phyloP scores from a whole-genome alignment of 2,888 invertebrate genomes.

The Hirudinaria manillensis region DNA sequence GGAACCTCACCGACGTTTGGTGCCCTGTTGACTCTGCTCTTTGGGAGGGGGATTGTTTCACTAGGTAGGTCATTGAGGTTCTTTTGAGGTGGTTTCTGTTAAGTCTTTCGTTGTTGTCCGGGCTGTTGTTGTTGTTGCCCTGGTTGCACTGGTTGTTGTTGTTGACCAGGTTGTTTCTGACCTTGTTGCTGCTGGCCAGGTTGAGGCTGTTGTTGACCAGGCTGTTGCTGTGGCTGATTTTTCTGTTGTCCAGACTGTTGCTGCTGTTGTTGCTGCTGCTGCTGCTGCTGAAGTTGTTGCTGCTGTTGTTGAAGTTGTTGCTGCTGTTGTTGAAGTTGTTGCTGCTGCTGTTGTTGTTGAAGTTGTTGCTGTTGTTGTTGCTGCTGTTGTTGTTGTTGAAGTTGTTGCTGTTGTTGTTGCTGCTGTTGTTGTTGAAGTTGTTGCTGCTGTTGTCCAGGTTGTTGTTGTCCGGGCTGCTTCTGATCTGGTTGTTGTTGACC shows the following conservation, averaged over 20 bases:
- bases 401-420: constrained; percentile 14
- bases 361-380: constrained; percentile 18
- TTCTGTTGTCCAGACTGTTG: constrained; percentile 28
- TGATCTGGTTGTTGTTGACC: constrained; percentile 25
- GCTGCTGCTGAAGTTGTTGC: constrained; percentile 22
- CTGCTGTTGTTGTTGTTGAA: constrained; percentile 24
- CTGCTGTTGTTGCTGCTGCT: constrained; percentile 28
- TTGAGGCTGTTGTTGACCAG: constrained; percentile 28
- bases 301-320: constrained; percentile 28
- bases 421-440: constrained; percentile 21
- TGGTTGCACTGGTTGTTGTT: constrained; percentile 27
- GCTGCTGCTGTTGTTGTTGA: constrained; percentile 24
- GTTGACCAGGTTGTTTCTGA: constrained; percentile 24
- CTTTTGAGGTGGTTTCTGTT: constrained; percentile 5
- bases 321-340: constrained; percentile 21
- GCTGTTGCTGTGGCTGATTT: constrained; percentile 31
- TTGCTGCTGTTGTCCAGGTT: constrained; percentile 9
- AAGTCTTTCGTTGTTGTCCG: constrained; percentile 28
- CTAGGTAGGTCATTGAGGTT: not conserved
- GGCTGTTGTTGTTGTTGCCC: constrained; percentile 27
- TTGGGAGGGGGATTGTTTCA: too few relatives aligned
- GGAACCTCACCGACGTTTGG: too few relatives aligned
- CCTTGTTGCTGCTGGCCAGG: constrained; percentile 29
- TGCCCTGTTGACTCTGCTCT: too few relatives aligned
- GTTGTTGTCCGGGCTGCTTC: constrained; percentile 18